Percentiles rank a stretch among this genome's conserved stretches.
phyloP scores from a whole-genome alignment of 1,140 invertebrate species.

The Orius insidiosus region DNA sequence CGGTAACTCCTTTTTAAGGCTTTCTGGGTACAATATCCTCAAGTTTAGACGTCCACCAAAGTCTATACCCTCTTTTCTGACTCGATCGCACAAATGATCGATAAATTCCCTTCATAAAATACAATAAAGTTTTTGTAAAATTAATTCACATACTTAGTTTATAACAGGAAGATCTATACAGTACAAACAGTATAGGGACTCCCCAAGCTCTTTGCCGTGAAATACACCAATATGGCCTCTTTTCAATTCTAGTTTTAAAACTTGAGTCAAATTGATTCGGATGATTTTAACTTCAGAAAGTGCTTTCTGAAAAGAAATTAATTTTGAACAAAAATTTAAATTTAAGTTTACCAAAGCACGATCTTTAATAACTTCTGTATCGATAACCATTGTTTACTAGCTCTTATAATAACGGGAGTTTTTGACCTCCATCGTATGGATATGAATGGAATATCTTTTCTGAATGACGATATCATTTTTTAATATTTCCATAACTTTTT shows the following conservation, averaged over 20 bases:
- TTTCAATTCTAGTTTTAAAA: slow-evolving; percentile 39
- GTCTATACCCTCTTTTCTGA: slow-evolving; percentile 55
- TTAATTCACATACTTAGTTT: slow-evolving; percentile 32
- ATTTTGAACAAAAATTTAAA: too few relatives aligned
- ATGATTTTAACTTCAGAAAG: slow-evolving; percentile 39
- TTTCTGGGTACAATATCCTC: slow-evolving; percentile 29
- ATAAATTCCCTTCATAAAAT: slow-evolving; percentile 40
- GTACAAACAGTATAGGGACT: slow-evolving; percentile 52
- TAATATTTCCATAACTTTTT: slow-evolving; percentile 36
- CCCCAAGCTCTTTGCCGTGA: slow-evolving; percentile 94
- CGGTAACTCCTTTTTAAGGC: slow-evolving; percentile 26
- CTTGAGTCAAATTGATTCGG: slow-evolving; percentile 37
- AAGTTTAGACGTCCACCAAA: slow-evolving; percentile 70
- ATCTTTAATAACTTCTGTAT: slow-evolving; percentile 61
- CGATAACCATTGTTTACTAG: slow-evolving; percentile 92
- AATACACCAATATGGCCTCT: slow-evolving; percentile 94
- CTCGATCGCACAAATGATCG: slow-evolving; percentile 43
- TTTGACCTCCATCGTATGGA: slow-evolving; percentile 98
- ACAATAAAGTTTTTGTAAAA: slow-evolving; percentile 6
- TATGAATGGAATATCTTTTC: slow-evolving; percentile 69
- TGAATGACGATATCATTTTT: slow-evolving; percentile 42
- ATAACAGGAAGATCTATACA: slow-evolving; percentile 36
- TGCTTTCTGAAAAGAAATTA: slow-evolving; percentile 20
- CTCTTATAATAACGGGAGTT: slow-evolving; percentile 78
- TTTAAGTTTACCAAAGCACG: slow-evolving; percentile 44